Conservation (phyloP, 2,797 vertebrate species). For the Tokudaia muenninki region DNA sequence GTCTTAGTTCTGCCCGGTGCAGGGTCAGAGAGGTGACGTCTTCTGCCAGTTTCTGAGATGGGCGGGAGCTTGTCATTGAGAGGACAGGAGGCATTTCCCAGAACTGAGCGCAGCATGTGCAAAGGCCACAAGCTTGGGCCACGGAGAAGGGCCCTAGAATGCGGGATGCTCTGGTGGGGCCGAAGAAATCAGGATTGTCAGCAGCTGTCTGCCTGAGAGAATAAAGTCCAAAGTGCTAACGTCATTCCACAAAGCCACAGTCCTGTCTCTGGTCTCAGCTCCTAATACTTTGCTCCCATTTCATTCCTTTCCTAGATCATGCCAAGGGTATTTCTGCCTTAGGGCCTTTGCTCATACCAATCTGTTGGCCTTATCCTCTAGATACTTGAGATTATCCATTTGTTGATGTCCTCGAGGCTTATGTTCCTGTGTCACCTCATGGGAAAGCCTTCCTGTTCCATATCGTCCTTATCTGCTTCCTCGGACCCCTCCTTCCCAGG, state of each 20-base stretch:
- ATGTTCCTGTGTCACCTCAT: not conserved
- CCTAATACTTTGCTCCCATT: not conserved
- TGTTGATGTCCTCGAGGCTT: not conserved
- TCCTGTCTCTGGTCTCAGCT: not conserved
- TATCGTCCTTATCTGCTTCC: not conserved
- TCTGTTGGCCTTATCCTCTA: not conserved
- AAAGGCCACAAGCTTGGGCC: not conserved
- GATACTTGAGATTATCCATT: not conserved
- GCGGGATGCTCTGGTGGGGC: fast-evolving
- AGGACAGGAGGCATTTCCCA: not conserved
- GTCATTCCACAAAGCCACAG: not conserved
- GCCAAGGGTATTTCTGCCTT: not conserved
- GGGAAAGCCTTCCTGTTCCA: not conserved
- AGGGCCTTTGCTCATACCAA: not conserved
- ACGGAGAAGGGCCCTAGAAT: not conserved
- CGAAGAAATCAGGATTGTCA: not conserved
- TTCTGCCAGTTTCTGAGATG: not conserved
- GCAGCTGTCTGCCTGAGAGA: not conserved
- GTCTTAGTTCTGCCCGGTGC: not conserved
- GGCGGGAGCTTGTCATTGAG: not conserved
- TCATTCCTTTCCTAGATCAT: not conserved
- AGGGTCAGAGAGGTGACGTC: not conserved
- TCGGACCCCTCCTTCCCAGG: not conserved
- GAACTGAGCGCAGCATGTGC: not conserved
- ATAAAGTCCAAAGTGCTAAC: slow-evolving; percentile 6